A percentile compares a stretch with the other conserved stretches of the same genome.
Evolutionary conservation across 2,888 invertebrate species (phyloP).

Genomic region (Tetropium fuscum): DNA sequence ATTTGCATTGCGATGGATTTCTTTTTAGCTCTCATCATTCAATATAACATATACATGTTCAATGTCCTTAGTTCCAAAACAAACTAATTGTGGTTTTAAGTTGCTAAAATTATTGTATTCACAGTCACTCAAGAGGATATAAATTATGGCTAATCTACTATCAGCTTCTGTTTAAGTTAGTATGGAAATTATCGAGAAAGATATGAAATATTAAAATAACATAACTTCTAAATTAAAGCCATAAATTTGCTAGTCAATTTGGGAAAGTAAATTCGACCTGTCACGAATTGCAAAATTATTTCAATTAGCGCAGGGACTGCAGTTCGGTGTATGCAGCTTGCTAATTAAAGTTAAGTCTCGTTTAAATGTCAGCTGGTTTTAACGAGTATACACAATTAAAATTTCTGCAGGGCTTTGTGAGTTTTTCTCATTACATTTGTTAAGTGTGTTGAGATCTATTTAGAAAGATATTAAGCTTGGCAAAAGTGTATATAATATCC

Average conservation of each 20-base stretch:
- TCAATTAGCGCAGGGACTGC: slow-evolving; percentile 52
- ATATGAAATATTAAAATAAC: slow-evolving; percentile 38
- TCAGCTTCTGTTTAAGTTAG: slow-evolving; percentile 24
- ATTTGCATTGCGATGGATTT: too few species aligned
- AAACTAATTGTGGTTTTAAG: too few species aligned
- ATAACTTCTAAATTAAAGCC: slow-evolving; percentile 47
- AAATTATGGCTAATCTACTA: background rate
- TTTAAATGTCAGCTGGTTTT: slow-evolving; percentile 53
- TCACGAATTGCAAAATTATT: slow-evolving; percentile 49
- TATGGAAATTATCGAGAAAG: slow-evolving; percentile 8
- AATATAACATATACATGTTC: too few species aligned
- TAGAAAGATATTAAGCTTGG: background rate
- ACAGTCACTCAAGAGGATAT: background rate
- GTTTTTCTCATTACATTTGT: slow-evolving; percentile 8
- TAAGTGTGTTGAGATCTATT: slow-evolving; percentile 5
- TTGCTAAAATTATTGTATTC: background rate
- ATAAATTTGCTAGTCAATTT: slow-evolving; percentile 50
- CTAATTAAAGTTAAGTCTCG: slow-evolving; percentile 53
- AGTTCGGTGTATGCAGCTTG: slow-evolving; percentile 49
- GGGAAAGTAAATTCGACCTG: slow-evolving; percentile 46
- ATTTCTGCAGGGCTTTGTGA: slow-evolving; percentile 29
- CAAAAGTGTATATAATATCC: background rate
- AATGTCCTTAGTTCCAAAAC: too few species aligned
- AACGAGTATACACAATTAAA: slow-evolving; percentile 50
- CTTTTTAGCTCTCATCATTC: too few species aligned